A percentile compares a stretch with the other conserved stretches of the same genome.
Conservation (phyloP, 2,888 invertebrate species). For the Megastigmus dorsalis region DNA sequence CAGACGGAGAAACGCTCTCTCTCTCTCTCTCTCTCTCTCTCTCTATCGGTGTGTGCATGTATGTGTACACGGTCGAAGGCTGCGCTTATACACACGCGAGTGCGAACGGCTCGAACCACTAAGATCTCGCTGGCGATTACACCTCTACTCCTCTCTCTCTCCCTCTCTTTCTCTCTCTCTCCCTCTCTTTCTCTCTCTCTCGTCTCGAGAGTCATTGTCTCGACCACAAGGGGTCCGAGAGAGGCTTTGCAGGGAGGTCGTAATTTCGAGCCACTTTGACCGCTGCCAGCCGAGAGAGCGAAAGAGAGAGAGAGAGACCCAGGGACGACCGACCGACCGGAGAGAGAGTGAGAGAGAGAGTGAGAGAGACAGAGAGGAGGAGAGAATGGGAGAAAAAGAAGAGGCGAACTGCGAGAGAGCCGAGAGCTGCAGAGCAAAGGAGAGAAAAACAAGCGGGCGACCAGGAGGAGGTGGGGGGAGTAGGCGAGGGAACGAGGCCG, state of each 20-base stretch:
- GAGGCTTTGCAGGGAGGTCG: conserved; percentile 40
- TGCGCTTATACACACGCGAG: background rate
- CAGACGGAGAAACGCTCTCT: no score
- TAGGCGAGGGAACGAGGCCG: background rate
- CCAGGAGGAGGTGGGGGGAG: background rate
- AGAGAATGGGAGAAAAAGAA: background rate
- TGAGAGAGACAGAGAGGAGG: background rate
- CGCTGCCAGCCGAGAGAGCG: conserved; percentile 30
- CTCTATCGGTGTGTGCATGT: no score
- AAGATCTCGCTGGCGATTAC: conserved; percentile 52
- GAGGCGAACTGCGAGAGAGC: no score
- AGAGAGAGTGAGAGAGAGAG: background rate
- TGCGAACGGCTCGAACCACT: conserved; percentile 9
- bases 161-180: conserved; percentile 46
- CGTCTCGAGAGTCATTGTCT: conserved; percentile 53
- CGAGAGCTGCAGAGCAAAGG: conserved; percentile 42
- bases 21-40: no score
- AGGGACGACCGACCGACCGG: background rate
- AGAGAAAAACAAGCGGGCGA: conserved; percentile 42
- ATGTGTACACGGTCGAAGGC: no score
- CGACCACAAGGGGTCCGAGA: conserved; percentile 58
- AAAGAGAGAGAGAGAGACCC: background rate
- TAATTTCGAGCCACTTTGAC: conserved; percentile 51
- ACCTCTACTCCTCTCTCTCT: conserved; percentile 35
- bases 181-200: conserved; percentile 60